Evolutionary conservation across 1,140 invertebrate genomes (phyloP).

Genomic region (Hetaerina americana): DNA sequence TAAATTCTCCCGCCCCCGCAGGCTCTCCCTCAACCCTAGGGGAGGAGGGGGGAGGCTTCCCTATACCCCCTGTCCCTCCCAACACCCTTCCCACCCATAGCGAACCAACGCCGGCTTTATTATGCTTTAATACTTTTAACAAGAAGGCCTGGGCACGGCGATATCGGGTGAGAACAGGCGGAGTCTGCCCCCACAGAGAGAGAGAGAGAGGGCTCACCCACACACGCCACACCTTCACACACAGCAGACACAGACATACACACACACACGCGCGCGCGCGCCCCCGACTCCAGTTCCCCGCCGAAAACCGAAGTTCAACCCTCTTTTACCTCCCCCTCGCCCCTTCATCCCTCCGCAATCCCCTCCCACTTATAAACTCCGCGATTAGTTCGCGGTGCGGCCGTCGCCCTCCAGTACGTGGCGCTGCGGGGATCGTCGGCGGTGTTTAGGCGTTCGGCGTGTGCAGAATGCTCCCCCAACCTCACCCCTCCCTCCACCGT

Average conservation of each 20-base stretch:
- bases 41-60: not conserved
- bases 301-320: too few relatives aligned
- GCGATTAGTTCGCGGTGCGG: not conserved
- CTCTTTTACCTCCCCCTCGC: too few relatives aligned
- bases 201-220: too few relatives aligned
- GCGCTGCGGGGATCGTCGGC: not conserved
- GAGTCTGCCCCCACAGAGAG: not conserved
- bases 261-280: too few relatives aligned
- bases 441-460: not conserved
- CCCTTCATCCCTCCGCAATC: too few relatives aligned
- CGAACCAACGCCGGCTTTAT: not conserved
- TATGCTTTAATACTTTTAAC: constrained; percentile 1
- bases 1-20: too few relatives aligned
- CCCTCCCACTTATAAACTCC: too few relatives aligned
- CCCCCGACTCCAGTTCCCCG: too few relatives aligned
- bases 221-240: not conserved
- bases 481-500: not conserved
- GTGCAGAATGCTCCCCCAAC: not conserved
- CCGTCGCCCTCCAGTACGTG: not conserved
- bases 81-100: not conserved
- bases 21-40: too few relatives aligned
- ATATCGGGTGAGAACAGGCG: not conserved
- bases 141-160: not conserved
- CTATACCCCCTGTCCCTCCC: not conserved
- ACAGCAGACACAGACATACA: too few relatives aligned